Conservation (phyloP, 2,888 invertebrate genomes). For the Acanthosepion lycidas region DNA sequence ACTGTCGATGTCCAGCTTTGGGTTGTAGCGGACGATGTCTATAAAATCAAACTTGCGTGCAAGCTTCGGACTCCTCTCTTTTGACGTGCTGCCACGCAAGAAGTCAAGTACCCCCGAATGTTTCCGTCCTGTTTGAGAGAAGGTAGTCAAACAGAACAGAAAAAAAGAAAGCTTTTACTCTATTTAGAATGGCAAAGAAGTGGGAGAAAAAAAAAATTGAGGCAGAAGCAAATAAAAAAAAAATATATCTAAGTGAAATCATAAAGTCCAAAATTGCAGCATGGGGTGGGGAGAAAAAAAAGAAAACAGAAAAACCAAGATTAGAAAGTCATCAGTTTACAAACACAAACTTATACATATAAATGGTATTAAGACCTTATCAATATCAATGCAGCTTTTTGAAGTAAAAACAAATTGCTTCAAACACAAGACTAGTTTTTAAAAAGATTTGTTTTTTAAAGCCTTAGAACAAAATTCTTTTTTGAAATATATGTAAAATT, state of each 20-base stretch:
- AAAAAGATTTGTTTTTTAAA: too few species aligned
- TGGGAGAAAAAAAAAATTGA: neutral
- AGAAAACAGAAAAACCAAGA: neutral
- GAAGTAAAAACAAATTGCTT: too few species aligned
- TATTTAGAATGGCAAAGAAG: neutral
- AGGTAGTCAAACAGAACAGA: conserved; percentile 39
- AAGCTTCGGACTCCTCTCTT: conserved; percentile 62
- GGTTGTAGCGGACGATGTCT: conserved; percentile 67
- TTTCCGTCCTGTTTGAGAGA: conserved; percentile 43
- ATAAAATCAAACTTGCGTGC: conserved; percentile 54
- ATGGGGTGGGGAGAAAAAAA: neutral
- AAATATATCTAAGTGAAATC: neutral
- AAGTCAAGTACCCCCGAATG: conserved; percentile 64
- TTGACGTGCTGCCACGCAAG: conserved; percentile 59
- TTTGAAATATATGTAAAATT: too few species aligned
- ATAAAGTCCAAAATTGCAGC: neutral
- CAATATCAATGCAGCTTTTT: too few species aligned
- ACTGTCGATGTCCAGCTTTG: conserved; percentile 60
- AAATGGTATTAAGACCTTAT: too few species aligned
- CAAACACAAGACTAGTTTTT: too few species aligned
- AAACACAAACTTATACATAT: neutral
- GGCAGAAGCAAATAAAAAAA: neutral
- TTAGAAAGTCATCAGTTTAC: neutral
- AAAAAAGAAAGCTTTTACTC: neutral
- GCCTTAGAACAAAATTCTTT: too few species aligned